These are phyloP conservation scores for Ectropis crepuscularia DNA, from an alignment of 2,888 invertebrate species.

Conservation along the genomic window DNA sequence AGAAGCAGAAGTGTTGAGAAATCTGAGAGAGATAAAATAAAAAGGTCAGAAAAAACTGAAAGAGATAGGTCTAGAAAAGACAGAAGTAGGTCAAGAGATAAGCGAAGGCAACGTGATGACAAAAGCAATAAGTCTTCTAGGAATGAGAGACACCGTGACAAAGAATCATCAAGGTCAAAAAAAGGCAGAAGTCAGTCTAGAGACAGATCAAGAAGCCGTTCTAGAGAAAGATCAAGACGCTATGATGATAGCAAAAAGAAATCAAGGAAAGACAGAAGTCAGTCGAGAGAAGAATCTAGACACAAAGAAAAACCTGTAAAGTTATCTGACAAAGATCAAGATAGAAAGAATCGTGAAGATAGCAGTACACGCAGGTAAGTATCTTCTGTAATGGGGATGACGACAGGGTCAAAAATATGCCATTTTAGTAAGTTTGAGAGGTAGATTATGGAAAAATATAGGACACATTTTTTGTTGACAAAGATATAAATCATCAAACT, in stretches of 20 bases:
- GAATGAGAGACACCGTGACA: too few species aligned
- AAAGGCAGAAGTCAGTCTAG: conserved; percentile 32
- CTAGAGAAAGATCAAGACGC: conserved; percentile 20
- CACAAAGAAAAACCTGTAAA: neutral
- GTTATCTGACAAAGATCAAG: neutral
- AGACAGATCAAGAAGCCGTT: conserved; percentile 23
- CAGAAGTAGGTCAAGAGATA: conserved; percentile 13
- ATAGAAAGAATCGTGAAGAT: conserved; percentile 2
- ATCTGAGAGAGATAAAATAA: conserved; percentile 20
- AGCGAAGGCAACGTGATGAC: conserved; percentile 9
- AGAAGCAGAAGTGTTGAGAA: conserved; percentile 62
- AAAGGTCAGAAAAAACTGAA: conserved; percentile 15
- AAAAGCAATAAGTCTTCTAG: conserved; percentile 20
- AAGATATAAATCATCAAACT: too few species aligned
- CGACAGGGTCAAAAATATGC: too few species aligned
- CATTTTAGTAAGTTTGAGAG: too few species aligned
- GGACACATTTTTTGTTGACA: too few species aligned
- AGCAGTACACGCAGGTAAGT: too few species aligned
- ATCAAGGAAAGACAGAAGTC: conserved; percentile 22
- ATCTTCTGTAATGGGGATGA: too few species aligned
- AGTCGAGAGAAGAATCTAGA: conserved; percentile 8
- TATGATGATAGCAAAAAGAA: conserved; percentile 14
- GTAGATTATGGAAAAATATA: neutral
- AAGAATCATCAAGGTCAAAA: conserved; percentile 2
- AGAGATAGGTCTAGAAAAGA: conserved; percentile 11